Conservation (phyloP, 2,797 vertebrate genomes). For the Xenopus petersii region DNA sequence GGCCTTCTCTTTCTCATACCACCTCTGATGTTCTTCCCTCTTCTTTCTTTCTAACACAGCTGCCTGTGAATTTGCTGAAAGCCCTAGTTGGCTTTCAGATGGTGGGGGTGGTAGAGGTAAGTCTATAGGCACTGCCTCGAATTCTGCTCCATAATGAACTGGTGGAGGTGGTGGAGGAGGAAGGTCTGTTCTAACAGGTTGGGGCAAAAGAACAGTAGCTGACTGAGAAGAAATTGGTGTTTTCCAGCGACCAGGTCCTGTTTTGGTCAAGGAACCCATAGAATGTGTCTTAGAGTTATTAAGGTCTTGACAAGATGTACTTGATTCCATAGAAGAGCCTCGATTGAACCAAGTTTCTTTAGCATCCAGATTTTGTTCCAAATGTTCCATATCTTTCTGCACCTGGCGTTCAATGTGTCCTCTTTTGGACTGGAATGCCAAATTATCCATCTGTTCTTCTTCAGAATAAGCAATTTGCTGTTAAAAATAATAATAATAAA, state of each 20-base stretch:
- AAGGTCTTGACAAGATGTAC: constrained; percentile 91
- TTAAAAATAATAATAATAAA: constrained; percentile 22
- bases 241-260: constrained; percentile 93
- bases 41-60: constrained; percentile 83
- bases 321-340: constrained; percentile 86
- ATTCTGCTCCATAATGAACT: constrained; percentile 69
- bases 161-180: constrained; percentile 71
- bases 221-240: constrained; percentile 74
- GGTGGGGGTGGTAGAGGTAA: constrained; percentile 71
- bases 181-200: constrained; percentile 70
- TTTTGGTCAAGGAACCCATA: constrained; percentile 82
- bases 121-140: constrained; percentile 69
- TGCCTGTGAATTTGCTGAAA: constrained; percentile 57
- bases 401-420: constrained; percentile 67
- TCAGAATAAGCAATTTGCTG: constrained; percentile 85
- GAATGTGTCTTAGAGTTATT: constrained; percentile 80
- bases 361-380: constrained; percentile 67
- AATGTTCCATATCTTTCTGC: constrained; percentile 59
- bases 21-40: constrained; percentile 93
- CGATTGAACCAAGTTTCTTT: constrained; percentile 73
- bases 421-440: constrained; percentile 64
- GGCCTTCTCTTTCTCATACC: constrained; percentile 98
- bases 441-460: constrained; percentile 80
- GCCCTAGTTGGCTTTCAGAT: constrained; percentile 66
- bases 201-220: constrained; percentile 63